phyloP scores from a whole-genome alignment of 2,113 vertebrate genomes.

The Gymnobelideus leadbeateri region DNA sequence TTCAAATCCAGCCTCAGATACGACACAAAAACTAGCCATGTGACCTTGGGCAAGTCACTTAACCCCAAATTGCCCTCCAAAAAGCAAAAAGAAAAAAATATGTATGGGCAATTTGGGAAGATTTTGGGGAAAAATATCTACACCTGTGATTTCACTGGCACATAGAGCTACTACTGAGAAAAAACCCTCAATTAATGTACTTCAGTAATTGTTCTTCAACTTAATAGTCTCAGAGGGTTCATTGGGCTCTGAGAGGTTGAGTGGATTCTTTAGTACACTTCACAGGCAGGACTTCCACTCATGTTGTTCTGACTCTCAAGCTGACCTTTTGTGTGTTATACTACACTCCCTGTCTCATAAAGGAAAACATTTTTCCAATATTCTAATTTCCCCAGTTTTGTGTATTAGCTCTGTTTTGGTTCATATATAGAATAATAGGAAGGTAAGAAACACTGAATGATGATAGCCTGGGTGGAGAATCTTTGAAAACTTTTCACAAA shows the following conservation, averaged over 20 bases:
- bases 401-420: not conserved
- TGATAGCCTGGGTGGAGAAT: not conserved
- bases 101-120: not conserved
- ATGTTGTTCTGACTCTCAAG: not conserved
- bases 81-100: too few species aligned
- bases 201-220: not conserved
- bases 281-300: not conserved
- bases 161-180: not conserved
- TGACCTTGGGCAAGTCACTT: too few species aligned
- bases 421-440: not conserved
- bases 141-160: not conserved
- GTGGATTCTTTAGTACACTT: not conserved
- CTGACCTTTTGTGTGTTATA: not conserved
- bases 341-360: not conserved
- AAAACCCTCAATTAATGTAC: not conserved
- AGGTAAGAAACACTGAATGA: not conserved
- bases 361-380: not conserved
- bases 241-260: not conserved
- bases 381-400: not conserved
- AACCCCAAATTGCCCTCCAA: too few species aligned
- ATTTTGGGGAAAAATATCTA: not conserved
- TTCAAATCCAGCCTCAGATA: too few species aligned
- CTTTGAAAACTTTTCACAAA: slow-evolving; percentile 1
- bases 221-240: not conserved
- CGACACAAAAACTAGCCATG: too few species aligned